Conservation (phyloP, 2,113 vertebrate genomes). For the Glaucidium brasilianum region DNA sequence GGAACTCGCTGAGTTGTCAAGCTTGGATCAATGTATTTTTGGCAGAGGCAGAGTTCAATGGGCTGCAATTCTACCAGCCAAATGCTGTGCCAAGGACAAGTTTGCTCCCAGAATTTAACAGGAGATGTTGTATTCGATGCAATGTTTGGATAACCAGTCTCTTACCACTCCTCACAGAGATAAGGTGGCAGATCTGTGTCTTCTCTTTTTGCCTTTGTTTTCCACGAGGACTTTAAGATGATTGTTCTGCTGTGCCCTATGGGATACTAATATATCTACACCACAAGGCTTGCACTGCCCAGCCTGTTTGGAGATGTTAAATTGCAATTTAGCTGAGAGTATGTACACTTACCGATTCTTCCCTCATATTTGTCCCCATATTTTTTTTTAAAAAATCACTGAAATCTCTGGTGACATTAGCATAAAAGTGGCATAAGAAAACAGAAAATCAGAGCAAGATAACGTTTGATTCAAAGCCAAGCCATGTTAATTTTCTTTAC, state of each 20-base stretch:
- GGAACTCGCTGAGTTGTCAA: not conserved
- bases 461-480: not conserved
- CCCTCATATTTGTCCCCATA: not conserved
- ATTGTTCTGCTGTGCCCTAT: not conserved
- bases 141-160: not conserved
- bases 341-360: not conserved
- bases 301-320: not conserved
- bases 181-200: not conserved
- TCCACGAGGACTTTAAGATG: not conserved
- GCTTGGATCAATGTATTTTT: not conserved
- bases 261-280: not conserved
- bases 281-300: too few species aligned
- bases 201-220: not conserved
- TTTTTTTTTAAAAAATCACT: not conserved
- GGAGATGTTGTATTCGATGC: accelerated
- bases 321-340: not conserved
- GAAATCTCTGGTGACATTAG: not conserved
- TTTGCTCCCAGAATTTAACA: not conserved
- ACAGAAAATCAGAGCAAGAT: not conserved
- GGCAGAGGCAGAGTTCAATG: not conserved
- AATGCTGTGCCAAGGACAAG: accelerated
- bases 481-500: not conserved
- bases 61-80: not conserved
- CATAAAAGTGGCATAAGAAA: not conserved
- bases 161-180: not conserved